Evolutionary conservation across 2,113 vertebrate genomes (phyloP).

Genomic region (Pedionomus torquatus): DNA sequence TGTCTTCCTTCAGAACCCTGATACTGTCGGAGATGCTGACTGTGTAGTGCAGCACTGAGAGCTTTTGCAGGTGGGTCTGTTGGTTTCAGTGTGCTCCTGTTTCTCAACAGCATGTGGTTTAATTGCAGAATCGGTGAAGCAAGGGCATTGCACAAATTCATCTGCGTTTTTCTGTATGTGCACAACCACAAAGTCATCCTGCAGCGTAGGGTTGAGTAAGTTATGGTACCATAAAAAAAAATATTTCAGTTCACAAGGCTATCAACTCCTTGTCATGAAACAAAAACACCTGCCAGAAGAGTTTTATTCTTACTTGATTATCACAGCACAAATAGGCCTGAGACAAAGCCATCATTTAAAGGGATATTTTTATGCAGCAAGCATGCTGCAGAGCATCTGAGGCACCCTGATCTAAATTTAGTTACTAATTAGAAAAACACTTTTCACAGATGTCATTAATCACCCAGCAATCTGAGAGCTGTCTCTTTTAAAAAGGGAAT

Average conservation of each 20-base stretch:
- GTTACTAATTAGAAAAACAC: constrained; percentile 56
- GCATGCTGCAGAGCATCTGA: background rate
- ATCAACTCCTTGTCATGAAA: constrained; percentile 53
- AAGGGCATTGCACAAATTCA: background rate
- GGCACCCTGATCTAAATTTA: background rate
- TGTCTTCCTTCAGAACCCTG: background rate
- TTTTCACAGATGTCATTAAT: constrained; percentile 35
- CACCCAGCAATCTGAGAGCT: constrained; percentile 7
- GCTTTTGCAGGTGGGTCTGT: background rate
- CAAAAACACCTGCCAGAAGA: constrained; percentile 64
- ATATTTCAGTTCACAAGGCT: constrained; percentile 30
- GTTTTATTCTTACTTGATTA: constrained; percentile 63
- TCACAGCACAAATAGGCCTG: constrained; percentile 22
- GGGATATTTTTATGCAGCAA: constrained; percentile 37
- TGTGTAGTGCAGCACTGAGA: background rate
- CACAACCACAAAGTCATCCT: background rate
- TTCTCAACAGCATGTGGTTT: background rate
- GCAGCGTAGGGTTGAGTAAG: background rate
- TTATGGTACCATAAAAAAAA: constrained; percentile 58
- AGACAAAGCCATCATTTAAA: constrained; percentile 56
- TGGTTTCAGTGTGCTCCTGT: background rate
- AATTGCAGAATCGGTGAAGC: constrained; percentile 16
- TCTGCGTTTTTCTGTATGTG: background rate
- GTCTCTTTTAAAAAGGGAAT: background rate
- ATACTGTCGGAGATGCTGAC: constrained; percentile 13